phyloP scores from a whole-genome alignment of 2,797 vertebrate genomes.

The Cichlasoma orientale region DNA sequence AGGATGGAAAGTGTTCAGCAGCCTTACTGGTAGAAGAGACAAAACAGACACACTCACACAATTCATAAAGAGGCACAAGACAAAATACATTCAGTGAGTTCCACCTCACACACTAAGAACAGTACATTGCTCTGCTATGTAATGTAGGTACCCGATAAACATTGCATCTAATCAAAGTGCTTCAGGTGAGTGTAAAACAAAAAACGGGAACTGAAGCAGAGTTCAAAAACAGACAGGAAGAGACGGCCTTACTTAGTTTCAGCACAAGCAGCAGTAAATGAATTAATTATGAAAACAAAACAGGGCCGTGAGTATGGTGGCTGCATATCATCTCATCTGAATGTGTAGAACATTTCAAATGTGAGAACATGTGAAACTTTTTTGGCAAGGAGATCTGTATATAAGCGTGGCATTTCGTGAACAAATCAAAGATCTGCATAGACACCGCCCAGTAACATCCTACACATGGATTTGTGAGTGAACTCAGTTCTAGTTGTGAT shows the following conservation, averaged over 20 bases:
- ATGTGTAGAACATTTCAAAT: neutral
- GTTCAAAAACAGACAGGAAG: neutral
- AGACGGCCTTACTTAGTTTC: neutral
- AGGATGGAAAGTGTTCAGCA: slow-evolving; percentile 6
- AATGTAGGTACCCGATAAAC: neutral
- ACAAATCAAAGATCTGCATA: neutral
- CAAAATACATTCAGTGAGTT: slow-evolving; percentile 57
- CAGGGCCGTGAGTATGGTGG: neutral
- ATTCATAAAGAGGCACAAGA: slow-evolving; percentile 38
- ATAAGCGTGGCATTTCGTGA: neutral
- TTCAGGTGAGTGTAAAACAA: slow-evolving; percentile 13
- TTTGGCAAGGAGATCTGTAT: neutral
- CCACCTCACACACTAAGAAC: slow-evolving; percentile 27
- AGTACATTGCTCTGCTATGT: neutral
- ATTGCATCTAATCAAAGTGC: slow-evolving; percentile 42
- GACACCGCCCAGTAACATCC: neutral
- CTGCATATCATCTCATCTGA: neutral
- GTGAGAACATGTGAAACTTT: neutral
- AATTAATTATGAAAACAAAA: neutral
- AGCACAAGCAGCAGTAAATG: neutral
- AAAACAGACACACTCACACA: slow-evolving; percentile 8
- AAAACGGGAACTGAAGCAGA: neutral
- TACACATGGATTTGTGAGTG: neutral
- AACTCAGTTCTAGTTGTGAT: neutral
- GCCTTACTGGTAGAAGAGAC: neutral